Evolutionary conservation across 1,140 invertebrate genomes (phyloP).

Genomic region (Pseudoatta argentina): DNA sequence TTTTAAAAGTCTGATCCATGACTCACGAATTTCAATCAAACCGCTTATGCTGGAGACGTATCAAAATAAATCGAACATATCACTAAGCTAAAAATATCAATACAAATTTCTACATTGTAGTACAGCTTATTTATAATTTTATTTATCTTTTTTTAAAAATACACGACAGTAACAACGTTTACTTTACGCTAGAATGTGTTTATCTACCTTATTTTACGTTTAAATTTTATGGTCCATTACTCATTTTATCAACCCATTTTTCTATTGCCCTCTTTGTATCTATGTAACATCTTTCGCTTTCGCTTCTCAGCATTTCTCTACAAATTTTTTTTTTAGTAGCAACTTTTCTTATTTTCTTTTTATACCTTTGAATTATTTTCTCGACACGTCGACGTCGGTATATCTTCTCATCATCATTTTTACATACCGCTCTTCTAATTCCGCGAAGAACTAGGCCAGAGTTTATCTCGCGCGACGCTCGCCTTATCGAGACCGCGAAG

Average conservation of each 20-base stretch:
- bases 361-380: background rate
- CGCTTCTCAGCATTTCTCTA: background rate
- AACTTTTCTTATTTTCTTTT: background rate
- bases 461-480: background rate
- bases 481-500: constrained; percentile 29
- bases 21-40: constrained; percentile 2
- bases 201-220: background rate
- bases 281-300: background rate
- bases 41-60: background rate
- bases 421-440: background rate
- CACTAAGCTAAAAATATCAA: background rate
- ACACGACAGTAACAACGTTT: background rate
- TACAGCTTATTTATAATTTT: background rate
- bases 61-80: background rate
- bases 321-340: background rate
- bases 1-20: background rate
- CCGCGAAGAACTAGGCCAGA: constrained; percentile 2
- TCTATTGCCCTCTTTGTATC: background rate
- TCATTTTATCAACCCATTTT: background rate
- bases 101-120: background rate
- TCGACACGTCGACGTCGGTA: background rate
- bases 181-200: background rate
- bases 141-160: constrained; percentile 2
- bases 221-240: background rate
- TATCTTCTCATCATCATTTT: background rate